Evolutionary conservation across 2,113 vertebrate species (phyloP).

Genomic region (Verasper variegatus): DNA sequence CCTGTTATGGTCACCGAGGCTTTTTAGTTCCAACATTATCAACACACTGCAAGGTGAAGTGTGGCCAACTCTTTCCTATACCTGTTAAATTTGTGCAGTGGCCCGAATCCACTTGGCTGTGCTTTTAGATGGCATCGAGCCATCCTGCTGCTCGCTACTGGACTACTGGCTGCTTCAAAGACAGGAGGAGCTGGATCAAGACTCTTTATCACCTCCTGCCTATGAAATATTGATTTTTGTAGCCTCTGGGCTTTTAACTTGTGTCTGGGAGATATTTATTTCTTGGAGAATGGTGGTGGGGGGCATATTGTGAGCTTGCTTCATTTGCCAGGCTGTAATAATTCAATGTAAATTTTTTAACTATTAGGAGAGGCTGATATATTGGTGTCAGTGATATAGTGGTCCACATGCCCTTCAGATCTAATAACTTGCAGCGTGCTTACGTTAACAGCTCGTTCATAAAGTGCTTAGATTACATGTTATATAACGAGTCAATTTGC

Average conservation of each 20-base stretch:
- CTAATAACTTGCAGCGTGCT: slow-evolving; percentile 49
- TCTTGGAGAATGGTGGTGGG: slow-evolving; percentile 25
- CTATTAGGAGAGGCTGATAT: slow-evolving; percentile 53
- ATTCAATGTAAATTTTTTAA: slow-evolving; percentile 55
- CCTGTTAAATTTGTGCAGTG: slow-evolving; percentile 66
- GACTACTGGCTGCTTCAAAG: slow-evolving; percentile 57
- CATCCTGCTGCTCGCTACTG: slow-evolving; percentile 55
- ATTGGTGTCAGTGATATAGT: slow-evolving; percentile 43
- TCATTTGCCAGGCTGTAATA: slow-evolving; percentile 63
- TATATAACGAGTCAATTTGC: slow-evolving; percentile 62
- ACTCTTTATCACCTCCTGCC: slow-evolving; percentile 69
- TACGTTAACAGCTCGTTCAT: slow-evolving; percentile 53
- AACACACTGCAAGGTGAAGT: slow-evolving; percentile 34
- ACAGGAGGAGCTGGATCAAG: slow-evolving; percentile 60
- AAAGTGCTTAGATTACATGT: slow-evolving; percentile 57
- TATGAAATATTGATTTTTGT: slow-evolving; percentile 73
- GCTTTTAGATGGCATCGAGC: slow-evolving; percentile 53
- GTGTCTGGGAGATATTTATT: slow-evolving; percentile 69
- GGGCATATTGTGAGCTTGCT: slow-evolving; percentile 42
- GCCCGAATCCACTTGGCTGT: slow-evolving; percentile 58
- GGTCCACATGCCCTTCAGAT: slow-evolving; percentile 56
- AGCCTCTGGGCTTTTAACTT: slow-evolving; percentile 65
- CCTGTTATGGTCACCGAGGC: slow-evolving; percentile 18
- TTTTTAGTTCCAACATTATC: slow-evolving; percentile 50
- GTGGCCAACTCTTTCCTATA: slow-evolving; percentile 49